A percentile compares a stretch with the other conserved stretches of the same genome.
Conservation (phyloP, 2,113 vertebrate species). For the Pionites leucogaster region DNA sequence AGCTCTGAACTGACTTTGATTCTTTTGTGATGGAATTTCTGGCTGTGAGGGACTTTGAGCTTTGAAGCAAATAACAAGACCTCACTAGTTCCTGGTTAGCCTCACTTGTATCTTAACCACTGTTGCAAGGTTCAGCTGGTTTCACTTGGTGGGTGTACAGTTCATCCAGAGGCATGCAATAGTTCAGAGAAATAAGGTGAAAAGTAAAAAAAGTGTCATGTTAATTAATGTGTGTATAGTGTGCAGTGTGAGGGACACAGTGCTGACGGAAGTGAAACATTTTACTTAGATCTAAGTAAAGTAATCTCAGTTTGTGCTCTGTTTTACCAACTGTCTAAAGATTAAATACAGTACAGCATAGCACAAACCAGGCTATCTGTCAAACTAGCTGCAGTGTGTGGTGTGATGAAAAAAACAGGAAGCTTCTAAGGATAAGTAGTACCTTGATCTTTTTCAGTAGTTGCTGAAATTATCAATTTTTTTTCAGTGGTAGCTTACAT, state of each 20-base stretch:
- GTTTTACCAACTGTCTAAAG: neutral
- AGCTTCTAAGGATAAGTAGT: neutral
- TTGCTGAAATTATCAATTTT: neutral
- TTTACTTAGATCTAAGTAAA: neutral
- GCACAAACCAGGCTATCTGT: neutral
- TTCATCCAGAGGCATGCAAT: rapidly evolving
- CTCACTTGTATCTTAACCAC: neutral
- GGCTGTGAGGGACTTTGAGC: neutral
- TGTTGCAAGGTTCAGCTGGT: neutral
- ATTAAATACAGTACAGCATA: neutral
- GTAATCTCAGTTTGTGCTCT: neutral
- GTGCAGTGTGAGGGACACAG: neutral
- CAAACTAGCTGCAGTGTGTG: neutral
- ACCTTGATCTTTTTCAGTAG: neutral
- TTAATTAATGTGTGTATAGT: neutral
- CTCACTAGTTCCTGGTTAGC: neutral
- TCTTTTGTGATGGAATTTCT: neutral
- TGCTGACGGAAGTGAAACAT: neutral
- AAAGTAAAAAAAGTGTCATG: neutral
- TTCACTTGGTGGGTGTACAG: neutral
- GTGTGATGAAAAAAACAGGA: neutral
- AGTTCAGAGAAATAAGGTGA: neutral
- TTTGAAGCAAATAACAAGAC: neutral
- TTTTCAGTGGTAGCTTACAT: neutral
- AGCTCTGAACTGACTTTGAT: neutral